Percentiles rank a stretch among this genome's conserved stretches.
These are phyloP conservation scores for Mythimna impura DNA, from an alignment of 2,888 invertebrate genomes.

Conservation along the genomic window DNA sequence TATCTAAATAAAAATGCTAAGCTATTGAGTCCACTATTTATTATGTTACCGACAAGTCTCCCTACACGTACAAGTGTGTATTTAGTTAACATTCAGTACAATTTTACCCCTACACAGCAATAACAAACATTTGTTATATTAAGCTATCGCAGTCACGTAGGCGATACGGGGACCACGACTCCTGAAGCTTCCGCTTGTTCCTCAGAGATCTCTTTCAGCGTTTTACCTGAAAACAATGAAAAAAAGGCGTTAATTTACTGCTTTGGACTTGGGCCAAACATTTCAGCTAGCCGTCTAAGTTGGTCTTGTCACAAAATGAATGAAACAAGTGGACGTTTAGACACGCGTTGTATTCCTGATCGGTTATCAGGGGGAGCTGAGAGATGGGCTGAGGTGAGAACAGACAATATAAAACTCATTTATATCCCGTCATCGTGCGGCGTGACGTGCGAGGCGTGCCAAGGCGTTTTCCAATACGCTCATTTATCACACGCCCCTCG, in stretches of 20 bases:
- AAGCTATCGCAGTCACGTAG: conserved; percentile 63
- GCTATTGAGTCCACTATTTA: conserved; percentile 65
- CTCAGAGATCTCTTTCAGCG: conserved; percentile 82
- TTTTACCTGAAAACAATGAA: conserved; percentile 90
- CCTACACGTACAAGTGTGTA: conserved; percentile 42
- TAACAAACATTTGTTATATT: conserved; percentile 66
- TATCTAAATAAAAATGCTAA: conserved; percentile 72
- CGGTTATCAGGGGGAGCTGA: conserved; percentile 81
- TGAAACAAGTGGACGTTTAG: conserved; percentile 84
- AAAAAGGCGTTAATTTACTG: conserved; percentile 88
- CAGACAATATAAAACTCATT: conserved; percentile 89
- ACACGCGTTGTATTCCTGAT: conserved; percentile 79
- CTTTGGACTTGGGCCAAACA: conserved; percentile 86
- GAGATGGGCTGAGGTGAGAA: conserved; percentile 87
- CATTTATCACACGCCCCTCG: conserved; percentile 87
- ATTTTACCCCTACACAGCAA: conserved; percentile 48
- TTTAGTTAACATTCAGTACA: conserved; percentile 48
- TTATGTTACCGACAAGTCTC: conserved; percentile 54
- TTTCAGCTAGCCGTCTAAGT: conserved; percentile 88
- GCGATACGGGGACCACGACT: conserved; percentile 68
- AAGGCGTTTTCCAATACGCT: conserved; percentile 88
- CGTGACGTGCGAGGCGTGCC: conserved; percentile 86
- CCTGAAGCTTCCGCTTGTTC: conserved; percentile 76
- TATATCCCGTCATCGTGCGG: conserved; percentile 83
- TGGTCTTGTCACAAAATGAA: conserved; percentile 85